Percentiles rank a stretch among this genome's conserved stretches.
Conservation (phyloP, 2,113 vertebrate genomes). For the Pyrgilauda ruficollis region DNA sequence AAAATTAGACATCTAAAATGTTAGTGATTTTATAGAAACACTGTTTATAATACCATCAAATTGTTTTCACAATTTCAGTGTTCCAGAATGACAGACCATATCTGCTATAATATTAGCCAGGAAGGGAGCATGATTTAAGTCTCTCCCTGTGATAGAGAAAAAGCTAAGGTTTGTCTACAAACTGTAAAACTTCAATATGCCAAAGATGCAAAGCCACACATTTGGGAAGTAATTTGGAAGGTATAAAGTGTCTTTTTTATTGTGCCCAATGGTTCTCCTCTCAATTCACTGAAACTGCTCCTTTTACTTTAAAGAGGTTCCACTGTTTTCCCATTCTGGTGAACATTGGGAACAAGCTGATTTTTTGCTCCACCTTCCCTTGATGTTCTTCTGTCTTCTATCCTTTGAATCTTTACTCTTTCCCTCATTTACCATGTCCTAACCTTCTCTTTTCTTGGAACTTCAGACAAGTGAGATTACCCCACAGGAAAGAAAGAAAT, state of each 20-base stretch:
- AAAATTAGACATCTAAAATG: neutral
- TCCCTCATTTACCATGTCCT: neutral
- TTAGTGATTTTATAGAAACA: neutral
- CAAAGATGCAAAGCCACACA: neutral
- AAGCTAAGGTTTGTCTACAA: neutral
- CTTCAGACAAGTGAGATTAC: neutral
- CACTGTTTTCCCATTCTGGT: neutral
- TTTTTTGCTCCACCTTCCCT: neutral
- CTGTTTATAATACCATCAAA: neutral
- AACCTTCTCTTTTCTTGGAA: neutral
- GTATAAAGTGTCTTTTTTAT: neutral
- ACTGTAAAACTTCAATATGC: neutral
- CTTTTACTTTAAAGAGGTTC: neutral
- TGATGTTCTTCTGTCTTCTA: neutral
- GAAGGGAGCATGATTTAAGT: neutral
- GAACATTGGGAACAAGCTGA: neutral
- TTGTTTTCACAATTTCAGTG: neutral
- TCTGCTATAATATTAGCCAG: neutral
- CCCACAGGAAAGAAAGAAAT: neutral
- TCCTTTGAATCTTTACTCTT: neutral
- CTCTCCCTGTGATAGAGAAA: neutral
- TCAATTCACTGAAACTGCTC: neutral
- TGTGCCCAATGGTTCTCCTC: neutral
- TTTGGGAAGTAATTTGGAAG: neutral
- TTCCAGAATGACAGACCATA: neutral